Evolutionary conservation across 2,888 invertebrate genomes (phyloP).

Genomic region (Caenorhabditis sulstoni): DNA sequence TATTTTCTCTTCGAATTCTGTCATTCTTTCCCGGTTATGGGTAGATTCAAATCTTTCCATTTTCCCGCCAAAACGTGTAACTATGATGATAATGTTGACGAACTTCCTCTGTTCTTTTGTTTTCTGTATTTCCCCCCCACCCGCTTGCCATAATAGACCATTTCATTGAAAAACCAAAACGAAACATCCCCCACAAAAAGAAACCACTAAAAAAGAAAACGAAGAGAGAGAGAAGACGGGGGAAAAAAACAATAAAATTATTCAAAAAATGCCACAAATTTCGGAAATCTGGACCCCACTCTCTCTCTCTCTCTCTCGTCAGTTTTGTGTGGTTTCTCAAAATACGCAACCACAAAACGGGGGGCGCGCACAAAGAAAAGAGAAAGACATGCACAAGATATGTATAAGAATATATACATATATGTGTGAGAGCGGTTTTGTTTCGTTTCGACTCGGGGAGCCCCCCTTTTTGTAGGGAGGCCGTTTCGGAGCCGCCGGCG

Average conservation of each 20-base stretch:
- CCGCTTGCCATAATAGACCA: constrained; percentile 27
- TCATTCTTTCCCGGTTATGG: constrained; percentile 1
- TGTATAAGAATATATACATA: constrained; percentile 4
- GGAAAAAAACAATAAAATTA: too few relatives aligned
- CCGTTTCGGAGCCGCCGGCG: not conserved
- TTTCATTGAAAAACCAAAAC: not conserved
- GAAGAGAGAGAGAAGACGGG: not conserved
- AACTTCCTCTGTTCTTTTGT: not conserved
- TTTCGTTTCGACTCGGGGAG: constrained; percentile 2
- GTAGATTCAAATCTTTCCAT: constrained; percentile 2
- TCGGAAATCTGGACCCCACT: too few relatives aligned
- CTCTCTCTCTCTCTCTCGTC: not conserved
- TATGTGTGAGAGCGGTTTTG: not conserved
- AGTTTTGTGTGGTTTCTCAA: constrained; percentile 1
- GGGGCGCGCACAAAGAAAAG: constrained; percentile 6
- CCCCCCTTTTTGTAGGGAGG: too few relatives aligned
- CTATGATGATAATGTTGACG: too few relatives aligned
- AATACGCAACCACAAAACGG: too few relatives aligned
- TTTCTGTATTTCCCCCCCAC: not conserved
- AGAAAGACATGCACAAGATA: constrained; percentile 4
- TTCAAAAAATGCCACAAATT: too few relatives aligned
- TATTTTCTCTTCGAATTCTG: too few relatives aligned
- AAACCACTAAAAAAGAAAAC: not conserved
- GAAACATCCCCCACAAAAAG: not conserved
- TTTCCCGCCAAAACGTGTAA: constrained; percentile 6